These are phyloP conservation scores for Scomber japonicus DNA, from an alignment of 2,113 vertebrate genomes.

Conservation along the genomic window DNA sequence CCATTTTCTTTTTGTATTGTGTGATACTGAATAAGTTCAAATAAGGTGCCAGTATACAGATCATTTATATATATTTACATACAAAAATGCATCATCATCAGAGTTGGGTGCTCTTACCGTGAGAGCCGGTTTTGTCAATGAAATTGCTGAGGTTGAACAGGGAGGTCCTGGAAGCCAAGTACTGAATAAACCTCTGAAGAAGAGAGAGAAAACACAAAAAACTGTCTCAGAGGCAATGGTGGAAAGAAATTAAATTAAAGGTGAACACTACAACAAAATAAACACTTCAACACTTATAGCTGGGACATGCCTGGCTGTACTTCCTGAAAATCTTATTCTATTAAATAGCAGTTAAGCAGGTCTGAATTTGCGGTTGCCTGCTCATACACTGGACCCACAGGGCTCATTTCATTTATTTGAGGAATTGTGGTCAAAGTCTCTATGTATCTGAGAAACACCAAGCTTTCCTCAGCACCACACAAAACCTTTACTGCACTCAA, in stretches of 20 bases:
- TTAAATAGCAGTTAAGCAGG: not conserved
- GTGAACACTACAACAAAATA: not conserved
- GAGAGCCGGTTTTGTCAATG: constrained; percentile 98
- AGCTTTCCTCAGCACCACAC: not conserved
- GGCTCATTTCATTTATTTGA: not conserved
- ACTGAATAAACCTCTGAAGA: constrained; percentile 98
- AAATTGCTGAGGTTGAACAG: constrained; percentile 99
- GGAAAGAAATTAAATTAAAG: not conserved
- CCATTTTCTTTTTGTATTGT: not conserved
- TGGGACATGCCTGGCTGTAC: not conserved
- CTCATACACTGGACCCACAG: not conserved
- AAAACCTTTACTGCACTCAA: constrained; percentile 5
- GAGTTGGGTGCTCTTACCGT: constrained; percentile 87
- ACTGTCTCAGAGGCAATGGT: not conserved
- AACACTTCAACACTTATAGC: not conserved
- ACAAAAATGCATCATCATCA: not conserved
- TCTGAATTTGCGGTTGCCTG: not conserved
- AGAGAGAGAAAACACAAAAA: constrained; percentile 26
- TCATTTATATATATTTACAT: not conserved
- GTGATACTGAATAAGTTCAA: constrained; percentile 5
- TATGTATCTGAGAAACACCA: not conserved
- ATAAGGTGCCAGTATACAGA: not conserved
- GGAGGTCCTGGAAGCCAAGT: constrained; percentile 98
- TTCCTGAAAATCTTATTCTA: not conserved
- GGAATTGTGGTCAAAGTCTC: constrained; percentile 9